Evolutionary conservation across 2,113 vertebrate genomes (phyloP).

Genomic region (Paramormyrops kingsleyae): DNA sequence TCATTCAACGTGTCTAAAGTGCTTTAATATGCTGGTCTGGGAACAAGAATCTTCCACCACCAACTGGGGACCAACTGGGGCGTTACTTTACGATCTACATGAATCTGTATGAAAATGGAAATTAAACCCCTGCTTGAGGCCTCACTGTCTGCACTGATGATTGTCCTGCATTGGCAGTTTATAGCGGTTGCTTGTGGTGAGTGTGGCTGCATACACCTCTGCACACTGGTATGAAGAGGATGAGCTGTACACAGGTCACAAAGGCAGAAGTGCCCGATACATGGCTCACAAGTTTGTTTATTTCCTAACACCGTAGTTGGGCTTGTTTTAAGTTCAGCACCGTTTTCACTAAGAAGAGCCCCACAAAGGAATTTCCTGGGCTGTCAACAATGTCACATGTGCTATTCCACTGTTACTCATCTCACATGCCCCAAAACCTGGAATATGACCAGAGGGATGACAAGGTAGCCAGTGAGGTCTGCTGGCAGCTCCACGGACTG

Average conservation of each 20-base stretch:
- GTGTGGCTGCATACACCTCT: not conserved
- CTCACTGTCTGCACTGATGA: not conserved
- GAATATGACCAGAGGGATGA: not conserved
- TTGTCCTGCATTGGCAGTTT: not conserved
- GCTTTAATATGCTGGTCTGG: not conserved
- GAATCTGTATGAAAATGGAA: not conserved
- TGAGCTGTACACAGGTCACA: not conserved
- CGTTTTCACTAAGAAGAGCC: not conserved
- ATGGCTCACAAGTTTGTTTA: not conserved
- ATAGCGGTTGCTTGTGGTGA: not conserved
- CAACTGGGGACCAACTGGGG: not conserved
- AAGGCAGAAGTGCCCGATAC: not conserved
- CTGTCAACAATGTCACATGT: not conserved
- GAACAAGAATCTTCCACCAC: not conserved
- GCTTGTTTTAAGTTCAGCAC: not conserved
- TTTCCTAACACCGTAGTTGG: not conserved
- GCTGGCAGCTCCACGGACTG: not conserved
- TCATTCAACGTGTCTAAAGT: not conserved
- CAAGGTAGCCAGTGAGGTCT: not conserved
- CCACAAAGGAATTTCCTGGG: not conserved
- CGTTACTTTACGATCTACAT: not conserved
- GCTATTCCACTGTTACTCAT: too few species aligned
- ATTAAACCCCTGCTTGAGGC: not conserved
- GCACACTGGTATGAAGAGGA: not conserved
- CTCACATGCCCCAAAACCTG: not conserved